Percentiles rank a stretch among this genome's conserved stretches.
Evolutionary conservation across 2,888 invertebrate species (phyloP).

Genomic region (Heliconius sara): DNA sequence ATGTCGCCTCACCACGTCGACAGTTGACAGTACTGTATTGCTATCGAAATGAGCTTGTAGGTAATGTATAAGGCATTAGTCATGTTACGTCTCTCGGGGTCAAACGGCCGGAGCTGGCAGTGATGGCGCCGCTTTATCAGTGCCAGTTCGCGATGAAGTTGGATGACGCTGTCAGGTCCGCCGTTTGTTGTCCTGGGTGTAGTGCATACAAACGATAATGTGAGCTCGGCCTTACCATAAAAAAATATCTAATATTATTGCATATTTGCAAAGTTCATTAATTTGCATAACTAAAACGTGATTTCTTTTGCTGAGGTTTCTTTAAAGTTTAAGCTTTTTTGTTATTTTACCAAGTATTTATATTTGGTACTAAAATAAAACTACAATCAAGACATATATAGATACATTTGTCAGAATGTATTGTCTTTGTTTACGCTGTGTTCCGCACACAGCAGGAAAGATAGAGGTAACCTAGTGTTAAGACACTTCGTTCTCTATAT

Average conservation of each 20-base stretch:
- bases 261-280: neutral
- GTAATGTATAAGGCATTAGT: slow-evolving; percentile 67
- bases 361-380: neutral
- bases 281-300: neutral
- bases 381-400: neutral
- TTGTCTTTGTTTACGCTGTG: neutral
- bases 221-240: neutral
- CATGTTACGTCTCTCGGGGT: slow-evolving; percentile 64
- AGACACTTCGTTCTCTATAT: too few species aligned
- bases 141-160: slow-evolving; percentile 67
- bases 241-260: too few species aligned
- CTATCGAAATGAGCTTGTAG: slow-evolving; percentile 46
- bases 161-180: slow-evolving; percentile 63
- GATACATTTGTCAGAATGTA: neutral
- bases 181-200: slow-evolving; percentile 54
- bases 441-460: too few species aligned
- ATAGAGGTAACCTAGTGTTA: too few species aligned
- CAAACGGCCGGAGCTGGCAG: slow-evolving; percentile 57
- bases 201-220: slow-evolving; percentile 14
- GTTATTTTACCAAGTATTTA: neutral
- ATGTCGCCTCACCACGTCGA: slow-evolving; percentile 35
- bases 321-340: neutral
- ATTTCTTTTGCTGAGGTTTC: too few species aligned
- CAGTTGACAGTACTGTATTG: slow-evolving; percentile 43
- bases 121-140: slow-evolving; percentile 68